Base-by-base conservation (phyloP, 1,140 invertebrate genomes). In the Macrostomum lignano region DNA sequence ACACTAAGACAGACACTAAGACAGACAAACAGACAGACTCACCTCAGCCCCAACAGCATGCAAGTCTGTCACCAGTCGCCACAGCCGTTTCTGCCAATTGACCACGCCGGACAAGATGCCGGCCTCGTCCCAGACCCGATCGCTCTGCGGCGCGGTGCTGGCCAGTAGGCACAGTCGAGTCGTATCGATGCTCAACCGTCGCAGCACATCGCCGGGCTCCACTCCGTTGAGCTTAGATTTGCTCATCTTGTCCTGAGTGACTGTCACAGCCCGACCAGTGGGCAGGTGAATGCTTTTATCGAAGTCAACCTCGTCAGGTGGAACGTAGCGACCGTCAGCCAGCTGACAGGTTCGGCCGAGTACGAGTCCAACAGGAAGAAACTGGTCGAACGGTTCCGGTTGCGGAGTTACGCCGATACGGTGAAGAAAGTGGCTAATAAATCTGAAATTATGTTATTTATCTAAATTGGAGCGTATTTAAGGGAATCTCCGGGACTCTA, bases 161-260 rank as follows among this genome's bases (percentile, higher is more conserved):
- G 70, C 70, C 33, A 91, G 58, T 32, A 86, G 74, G 19, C 81
- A 65, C 11, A 91, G 59, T 30, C 79, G 60, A 1, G 75, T 82
- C 9, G 73, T 72, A 53, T 91, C 82, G 38, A 71, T 65, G n/a
- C 81, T 78, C 61, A 77, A 75, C 42, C 71, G 58, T 9, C 63
- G 45, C 31, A 91, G 62, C 39, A 88, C 63, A 38, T 71, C 66
- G 41, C 70, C 55, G n/a, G 88, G 88, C 58, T 91, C 75, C 10
- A 88, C 70, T 1, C 88, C 88, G 62, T 96, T 98, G 34, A 70
- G 55, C 60, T 94, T 96, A 1, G 86, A 96, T 61, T 98, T 96
- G 38, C 78, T 86, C 88, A 98, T 98, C 65, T 98, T 96, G 50
- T 96, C 86, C 75, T 75, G 91, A 13, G 64, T 52, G 33, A 67